Base-by-base conservation (phyloP, 2,797 vertebrate species). In the Scolopax bukidnonensis region DNA sequence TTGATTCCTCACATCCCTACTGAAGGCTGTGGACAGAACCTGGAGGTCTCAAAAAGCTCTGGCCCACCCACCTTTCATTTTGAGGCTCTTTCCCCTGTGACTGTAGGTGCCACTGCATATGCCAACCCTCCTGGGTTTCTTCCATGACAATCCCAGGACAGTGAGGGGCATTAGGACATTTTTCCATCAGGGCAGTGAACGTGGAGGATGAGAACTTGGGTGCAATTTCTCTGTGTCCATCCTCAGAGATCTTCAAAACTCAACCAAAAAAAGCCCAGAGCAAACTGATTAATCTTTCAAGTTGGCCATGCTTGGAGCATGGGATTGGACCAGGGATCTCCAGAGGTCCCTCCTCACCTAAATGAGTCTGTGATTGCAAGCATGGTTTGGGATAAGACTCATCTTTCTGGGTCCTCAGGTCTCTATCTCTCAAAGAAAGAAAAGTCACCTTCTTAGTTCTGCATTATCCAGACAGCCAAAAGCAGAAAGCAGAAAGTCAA, bases 371-470 rank as follows among this genome's bases (percentile, higher is more conserved):
- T 93, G 83, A 91, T 30, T 90, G 80, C 77, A 75, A 69, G 57
- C 25, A 45, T 1, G 6, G 6, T 60, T 86, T 64, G 38, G 33
- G 36, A 4, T 45, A 83, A 83, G 56, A 85, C 12, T 76, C 40
- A 32, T 82, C 75, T 57, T 76, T 67, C 54, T 45, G 30, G 30
- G 19, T 54, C 74, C 30, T 41, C 36, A 70, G 40, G 63, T 70
- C 40, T 88, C 36, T 32, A 40, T 17, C 18, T 81, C 41, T 14
- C 10, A 40, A 36, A 74, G 33, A 84, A 67, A 17, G 6, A 68
- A 92, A 87, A 89, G 78, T 85, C 79, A 92, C 92, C 71, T 95
- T 92, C 68, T 75, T 80, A 70, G 93, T 92, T 89, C 64, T 80
- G 93, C 75, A 74, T 92, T 93, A 92, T 57, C 89, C 86, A 89